Evolutionary conservation across 2,113 vertebrate species (phyloP), one percentile per base, ranked within the genome.

Genomic region (Pleuronectes platessa): DNA sequence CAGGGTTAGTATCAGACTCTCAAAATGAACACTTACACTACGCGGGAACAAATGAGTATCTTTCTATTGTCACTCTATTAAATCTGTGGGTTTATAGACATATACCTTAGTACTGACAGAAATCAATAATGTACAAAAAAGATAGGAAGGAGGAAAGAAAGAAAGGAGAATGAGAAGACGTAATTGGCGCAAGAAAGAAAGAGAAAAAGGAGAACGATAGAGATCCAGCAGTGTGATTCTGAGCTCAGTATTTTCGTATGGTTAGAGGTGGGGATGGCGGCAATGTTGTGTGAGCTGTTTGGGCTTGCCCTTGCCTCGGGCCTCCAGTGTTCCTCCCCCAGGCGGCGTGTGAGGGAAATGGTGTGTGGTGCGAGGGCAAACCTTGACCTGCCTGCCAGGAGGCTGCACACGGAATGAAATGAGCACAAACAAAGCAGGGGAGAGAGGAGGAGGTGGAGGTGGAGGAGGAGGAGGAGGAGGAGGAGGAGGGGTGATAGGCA

Each of bases 1-100:
- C 96, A 96, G 96, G 97, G 97, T 97, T 96, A 98, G 97, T 97
- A 98, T 98, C 97, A 98, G 96, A 97, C 97, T 98, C 97, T 97
- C 96, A 96, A 97, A 97, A 98, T 96, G 96, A 97, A 97, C 97
- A 98, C 96, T 97, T 97, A 98, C 95, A 96, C 96, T 96, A 96
- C 95, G 58, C 88, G 88, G 95, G 96, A 96, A 94, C 96, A 93
- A 92, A 92, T 91, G 91, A 92, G 90, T 84, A 86, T 86, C 88
- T 90, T 91, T 87, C 89, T 90, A 90, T 92, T 90, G 92, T 91
- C 88, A 84, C 88, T 90, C 90, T 90, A 93, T 92, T 92, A 91
- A 90, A 92, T 93, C 85, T 90, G 82, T 79, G 79, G 84, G 88
- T 91, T 93, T 93, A 92, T 91, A 83, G 89, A 93, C 88, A 89